phyloP scores from a whole-genome alignment of 2,797 vertebrate genomes.

The Tokudaia tokunoshimensis region DNA sequence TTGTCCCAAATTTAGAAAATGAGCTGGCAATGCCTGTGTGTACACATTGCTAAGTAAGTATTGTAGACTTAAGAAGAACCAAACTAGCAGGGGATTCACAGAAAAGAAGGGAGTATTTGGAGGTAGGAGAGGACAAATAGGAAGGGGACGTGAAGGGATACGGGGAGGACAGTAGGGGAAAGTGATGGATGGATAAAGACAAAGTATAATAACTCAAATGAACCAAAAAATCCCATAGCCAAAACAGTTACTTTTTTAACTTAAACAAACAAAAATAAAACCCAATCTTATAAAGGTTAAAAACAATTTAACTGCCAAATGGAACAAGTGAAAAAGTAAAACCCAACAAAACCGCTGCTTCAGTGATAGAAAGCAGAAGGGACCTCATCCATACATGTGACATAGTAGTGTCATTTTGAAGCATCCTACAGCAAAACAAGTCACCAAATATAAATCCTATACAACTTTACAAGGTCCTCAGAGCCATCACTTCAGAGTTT shows the following conservation, averaged over 20 bases:
- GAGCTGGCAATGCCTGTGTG: background rate
- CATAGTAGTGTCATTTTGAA: background rate
- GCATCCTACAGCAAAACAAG: slow-evolving; percentile 40
- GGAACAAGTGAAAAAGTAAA: background rate
- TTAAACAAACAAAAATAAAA: background rate
- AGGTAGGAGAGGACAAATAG: background rate
- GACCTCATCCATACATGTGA: background rate
- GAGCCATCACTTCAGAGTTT: background rate
- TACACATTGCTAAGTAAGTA: background rate
- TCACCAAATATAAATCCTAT: background rate
- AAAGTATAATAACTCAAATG: background rate
- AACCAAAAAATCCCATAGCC: background rate
- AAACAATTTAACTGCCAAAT: background rate
- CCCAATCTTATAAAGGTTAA: background rate
- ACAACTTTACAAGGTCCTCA: background rate
- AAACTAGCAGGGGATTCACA: background rate
- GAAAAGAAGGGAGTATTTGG: background rate
- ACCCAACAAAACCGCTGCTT: background rate
- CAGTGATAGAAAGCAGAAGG: background rate
- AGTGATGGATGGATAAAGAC: background rate
- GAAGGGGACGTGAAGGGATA: background rate
- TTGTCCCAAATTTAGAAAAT: slow-evolving; percentile 44
- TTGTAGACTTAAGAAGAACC: background rate
- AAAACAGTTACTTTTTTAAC: background rate
- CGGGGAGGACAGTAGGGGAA: background rate